Evolutionary conservation across 2,797 vertebrate species (phyloP), one percentile per base, ranked within the genome.

Genomic region (Nyctalus aviator): DNA sequence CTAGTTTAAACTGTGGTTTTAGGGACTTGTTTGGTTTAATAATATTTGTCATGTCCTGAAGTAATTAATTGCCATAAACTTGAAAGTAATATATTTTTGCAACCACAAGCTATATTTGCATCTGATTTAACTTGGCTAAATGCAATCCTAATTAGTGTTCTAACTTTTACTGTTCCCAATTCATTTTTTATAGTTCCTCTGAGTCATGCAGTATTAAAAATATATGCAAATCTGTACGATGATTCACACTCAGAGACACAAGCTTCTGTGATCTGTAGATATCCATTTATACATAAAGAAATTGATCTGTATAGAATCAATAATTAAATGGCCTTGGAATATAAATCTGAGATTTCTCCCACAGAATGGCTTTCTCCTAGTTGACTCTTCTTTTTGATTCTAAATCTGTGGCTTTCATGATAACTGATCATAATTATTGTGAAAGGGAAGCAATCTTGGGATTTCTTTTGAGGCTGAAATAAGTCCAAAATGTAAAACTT

Each of bases 401-500:
- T 98, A 97, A 97, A 89, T 95, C 96, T 92, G 84, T 97, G 89
- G 84, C 95, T 97, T 98, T 94, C 90, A 90, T 97, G 97, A 97
- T 98, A 98, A 99, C 98, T 97, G 98, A 76, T 76, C 21, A n/a
- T 32, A 50, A 32, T 76, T 76, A 76, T 50, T 32, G 98, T 98
- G 96, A 94, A 97, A 97, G 94, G 98, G 98, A 98, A 99, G 98
- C 96, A 98, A 98, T 98, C 98, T 2, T 87, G 94, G 98, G 97
- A 98, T 96, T 96, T 97, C 96, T 98, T 98, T 98, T 90, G 96
- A 97, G 97, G 92, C 97, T 98, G 97, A 97, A 98, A 77, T 88
- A 41, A 91, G 64, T 98, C 98, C 98, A 98, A 98, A 93, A 97
- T 95, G 82, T 94, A 96, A 98, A 97, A 96, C 44, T 97, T 98